A percentile compares a stretch with the other conserved stretches of the same genome.
Conservation (phyloP, 1,140 invertebrate genomes). For the Calosoma granatense region DNA sequence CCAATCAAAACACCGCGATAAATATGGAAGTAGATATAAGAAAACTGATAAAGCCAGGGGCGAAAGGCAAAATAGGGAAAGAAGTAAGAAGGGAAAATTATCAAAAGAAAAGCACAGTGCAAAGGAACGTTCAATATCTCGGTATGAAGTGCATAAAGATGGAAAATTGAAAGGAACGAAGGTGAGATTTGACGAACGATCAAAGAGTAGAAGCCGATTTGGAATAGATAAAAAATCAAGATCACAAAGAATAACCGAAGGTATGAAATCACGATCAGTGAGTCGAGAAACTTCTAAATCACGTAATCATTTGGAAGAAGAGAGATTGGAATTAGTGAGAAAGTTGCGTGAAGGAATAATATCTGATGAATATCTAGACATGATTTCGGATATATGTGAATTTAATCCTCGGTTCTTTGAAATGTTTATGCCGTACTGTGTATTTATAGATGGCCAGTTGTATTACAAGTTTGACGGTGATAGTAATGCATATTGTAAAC, state of each 20-base stretch:
- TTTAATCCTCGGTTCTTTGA: background rate
- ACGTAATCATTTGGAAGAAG: background rate
- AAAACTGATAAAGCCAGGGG: no score
- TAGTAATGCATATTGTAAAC: background rate
- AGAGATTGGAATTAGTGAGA: background rate
- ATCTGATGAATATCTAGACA: background rate
- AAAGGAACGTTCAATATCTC: no score
- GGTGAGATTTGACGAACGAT: no score
- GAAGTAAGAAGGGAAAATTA: no score
- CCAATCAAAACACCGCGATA: conserved; percentile 6
- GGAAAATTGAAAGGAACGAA: no score
- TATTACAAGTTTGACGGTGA: conserved; percentile 2
- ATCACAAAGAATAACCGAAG: no score
- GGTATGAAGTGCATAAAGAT: no score
- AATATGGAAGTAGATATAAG: no score
- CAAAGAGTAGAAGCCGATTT: background rate
- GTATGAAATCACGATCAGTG: no score
- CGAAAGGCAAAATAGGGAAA: no score
- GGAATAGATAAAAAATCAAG: conserved; percentile 1
- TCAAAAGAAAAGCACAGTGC: no score
- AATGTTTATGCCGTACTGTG: conserved; percentile 2
- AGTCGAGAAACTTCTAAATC: no score
- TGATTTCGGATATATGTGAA: background rate
- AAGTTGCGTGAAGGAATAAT: background rate
- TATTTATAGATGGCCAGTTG: background rate